These are phyloP conservation scores for Drosophila miranda DNA, from an alignment of 1,140 invertebrate genomes.

Conservation along the genomic window DNA sequence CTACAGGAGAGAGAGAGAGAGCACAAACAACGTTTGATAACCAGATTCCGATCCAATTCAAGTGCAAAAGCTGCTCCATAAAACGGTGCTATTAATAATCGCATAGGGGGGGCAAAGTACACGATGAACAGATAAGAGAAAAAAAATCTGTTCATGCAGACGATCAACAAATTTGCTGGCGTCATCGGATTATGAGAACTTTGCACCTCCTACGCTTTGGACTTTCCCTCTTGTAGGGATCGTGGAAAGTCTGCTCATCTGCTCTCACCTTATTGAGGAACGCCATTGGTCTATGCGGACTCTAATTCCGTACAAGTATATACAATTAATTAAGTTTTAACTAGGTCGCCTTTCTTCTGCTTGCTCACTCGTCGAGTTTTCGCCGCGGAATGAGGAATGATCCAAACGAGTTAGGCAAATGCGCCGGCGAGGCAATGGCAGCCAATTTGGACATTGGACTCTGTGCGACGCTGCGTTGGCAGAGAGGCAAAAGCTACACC, in stretches of 20 bases:
- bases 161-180: constrained; percentile 48
- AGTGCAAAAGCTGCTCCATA: constrained; percentile 35
- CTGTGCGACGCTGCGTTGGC: constrained; percentile 15
- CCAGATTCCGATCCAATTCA: constrained; percentile 28
- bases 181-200: constrained; percentile 37
- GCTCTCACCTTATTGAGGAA: constrained; percentile 77
- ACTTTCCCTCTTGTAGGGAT: constrained; percentile 10
- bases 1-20: constrained; percentile 27
- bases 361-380: constrained; percentile 30
- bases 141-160: constrained; percentile 28
- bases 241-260: not conserved
- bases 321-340: constrained; percentile 35
- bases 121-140: constrained; percentile 36
- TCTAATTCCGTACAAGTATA: constrained; percentile 21
- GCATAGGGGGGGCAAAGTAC: constrained; percentile 67
- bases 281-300: constrained; percentile 57
- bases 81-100: constrained; percentile 42
- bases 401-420: constrained; percentile 46
- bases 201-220: constrained; percentile 17
- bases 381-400: constrained; percentile 45
- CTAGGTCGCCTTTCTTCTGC: constrained; percentile 45
- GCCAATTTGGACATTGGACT: constrained; percentile 62
- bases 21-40: constrained; percentile 2
- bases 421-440: constrained; percentile 23
- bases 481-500: constrained; percentile 27